Percentiles rank a stretch among this genome's conserved stretches.
These are phyloP conservation scores for Aegotheles bennettii DNA, from an alignment of 2,113 vertebrate genomes.

Conservation along the genomic window DNA sequence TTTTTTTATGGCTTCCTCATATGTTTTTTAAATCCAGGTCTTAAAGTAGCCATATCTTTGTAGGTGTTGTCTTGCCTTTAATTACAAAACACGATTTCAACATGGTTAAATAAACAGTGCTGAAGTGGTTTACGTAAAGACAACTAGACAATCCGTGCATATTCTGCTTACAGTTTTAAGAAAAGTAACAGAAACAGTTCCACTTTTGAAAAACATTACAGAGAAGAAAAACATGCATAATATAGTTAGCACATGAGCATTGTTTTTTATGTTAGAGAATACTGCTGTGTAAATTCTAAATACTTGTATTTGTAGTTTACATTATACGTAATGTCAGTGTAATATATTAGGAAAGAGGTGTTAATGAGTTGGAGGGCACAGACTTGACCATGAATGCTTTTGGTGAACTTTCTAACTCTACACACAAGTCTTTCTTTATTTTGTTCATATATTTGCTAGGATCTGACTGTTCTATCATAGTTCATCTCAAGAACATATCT, in stretches of 20 bases:
- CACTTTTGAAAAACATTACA: neutral
- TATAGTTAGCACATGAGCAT: neutral
- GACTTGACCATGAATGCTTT: neutral
- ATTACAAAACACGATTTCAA: neutral
- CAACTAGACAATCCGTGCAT: neutral
- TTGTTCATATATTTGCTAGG: neutral
- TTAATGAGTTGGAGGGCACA: neutral
- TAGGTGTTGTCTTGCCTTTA: neutral
- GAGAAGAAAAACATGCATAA: neutral
- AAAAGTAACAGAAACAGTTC: neutral
- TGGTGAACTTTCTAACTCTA: neutral
- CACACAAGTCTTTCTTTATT: neutral
- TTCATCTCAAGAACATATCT: neutral
- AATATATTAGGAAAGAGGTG: neutral
- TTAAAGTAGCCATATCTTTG: neutral
- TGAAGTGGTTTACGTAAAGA: neutral
- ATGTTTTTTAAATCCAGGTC: neutral
- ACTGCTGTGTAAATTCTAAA: neutral
- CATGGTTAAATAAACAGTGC: neutral
- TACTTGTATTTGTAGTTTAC: neutral
- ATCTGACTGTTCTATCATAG: neutral
- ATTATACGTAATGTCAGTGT: neutral
- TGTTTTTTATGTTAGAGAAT: neutral
- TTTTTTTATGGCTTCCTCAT: neutral
- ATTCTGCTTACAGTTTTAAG: neutral